Percentiles rank a stretch among this genome's conserved stretches.
Evolutionary conservation across 1,140 invertebrate genomes (phyloP).

Genomic region (Metaphire vulgaris): DNA sequence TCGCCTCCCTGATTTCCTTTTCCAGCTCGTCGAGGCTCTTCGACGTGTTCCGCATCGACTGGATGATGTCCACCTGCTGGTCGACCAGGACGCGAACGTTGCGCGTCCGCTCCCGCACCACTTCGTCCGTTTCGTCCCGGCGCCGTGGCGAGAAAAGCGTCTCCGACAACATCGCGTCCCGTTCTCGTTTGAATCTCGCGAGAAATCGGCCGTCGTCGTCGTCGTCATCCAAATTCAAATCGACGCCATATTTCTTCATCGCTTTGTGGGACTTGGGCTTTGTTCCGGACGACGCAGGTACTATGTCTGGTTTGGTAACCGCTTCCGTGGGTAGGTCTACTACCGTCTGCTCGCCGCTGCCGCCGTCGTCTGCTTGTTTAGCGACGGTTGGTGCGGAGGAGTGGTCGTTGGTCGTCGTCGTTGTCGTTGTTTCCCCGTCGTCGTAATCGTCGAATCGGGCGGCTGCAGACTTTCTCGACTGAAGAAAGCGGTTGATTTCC

Average conservation of each 20-base stretch:
- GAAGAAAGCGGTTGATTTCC: neutral
- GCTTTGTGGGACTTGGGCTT: neutral
- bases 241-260: neutral
- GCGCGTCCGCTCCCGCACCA: slow-evolving; percentile 16
- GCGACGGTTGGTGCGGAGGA: neutral
- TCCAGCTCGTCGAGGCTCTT: slow-evolving; percentile 16
- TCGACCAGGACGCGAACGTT: slow-evolving; percentile 13
- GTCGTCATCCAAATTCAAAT: neutral
- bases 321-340: neutral
- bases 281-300: neutral
- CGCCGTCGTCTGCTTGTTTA: neutral
- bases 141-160: neutral
- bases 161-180: neutral
- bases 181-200: slow-evolving; percentile 11
- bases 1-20: slow-evolving; percentile 10
- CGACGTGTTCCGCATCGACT: neutral
- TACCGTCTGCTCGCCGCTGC: neutral
- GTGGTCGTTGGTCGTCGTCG: neutral
- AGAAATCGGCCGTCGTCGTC: neutral
- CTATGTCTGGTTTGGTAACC: too few species aligned
- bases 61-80: slow-evolving; percentile 18
- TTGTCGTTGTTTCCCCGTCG: neutral
- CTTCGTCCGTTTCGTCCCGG: slow-evolving; percentile 9
- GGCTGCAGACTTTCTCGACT: neutral
- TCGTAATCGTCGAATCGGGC: neutral